Evolutionary conservation across 2,888 invertebrate genomes (phyloP).

Genomic region (Loripinus fragilis): DNA sequence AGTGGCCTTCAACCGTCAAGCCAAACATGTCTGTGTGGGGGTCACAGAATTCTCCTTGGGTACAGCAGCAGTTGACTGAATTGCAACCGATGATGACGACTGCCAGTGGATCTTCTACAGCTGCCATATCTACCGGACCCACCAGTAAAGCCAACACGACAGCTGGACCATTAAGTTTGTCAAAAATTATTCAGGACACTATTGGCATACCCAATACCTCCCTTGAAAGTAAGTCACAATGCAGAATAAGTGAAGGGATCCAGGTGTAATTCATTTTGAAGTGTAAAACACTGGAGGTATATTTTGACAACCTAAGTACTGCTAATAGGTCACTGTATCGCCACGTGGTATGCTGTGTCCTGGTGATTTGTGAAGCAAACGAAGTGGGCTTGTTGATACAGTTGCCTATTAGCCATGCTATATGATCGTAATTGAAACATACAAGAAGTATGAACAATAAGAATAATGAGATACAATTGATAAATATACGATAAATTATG

Average conservation of each 20-base stretch:
- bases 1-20: conserved; percentile 29
- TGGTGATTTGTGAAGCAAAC: no score
- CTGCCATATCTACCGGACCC: conserved; percentile 24
- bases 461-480: not conserved
- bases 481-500: no score
- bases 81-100: conserved; percentile 28
- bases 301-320: not conserved
- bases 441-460: not conserved
- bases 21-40: conserved; percentile 16
- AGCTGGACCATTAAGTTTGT: conserved; percentile 5
- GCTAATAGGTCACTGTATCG: no score
- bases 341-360: no score
- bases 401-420: no score
- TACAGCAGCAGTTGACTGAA: conserved; percentile 29
- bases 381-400: no score
- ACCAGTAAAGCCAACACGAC: conserved; percentile 20
- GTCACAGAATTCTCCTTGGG: conserved; percentile 26
- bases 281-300: not conserved
- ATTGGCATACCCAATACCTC: conserved; percentile 17
- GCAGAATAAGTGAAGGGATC: conserved; percentile 23
- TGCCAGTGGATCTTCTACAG: conserved; percentile 12
- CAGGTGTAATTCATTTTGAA: not conserved
- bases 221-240: conserved; percentile 20
- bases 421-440: conserved; percentile 1
- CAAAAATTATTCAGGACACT: conserved; percentile 25